Conservation (phyloP, 2,888 invertebrate species). For the Abrostola triplasia region DNA sequence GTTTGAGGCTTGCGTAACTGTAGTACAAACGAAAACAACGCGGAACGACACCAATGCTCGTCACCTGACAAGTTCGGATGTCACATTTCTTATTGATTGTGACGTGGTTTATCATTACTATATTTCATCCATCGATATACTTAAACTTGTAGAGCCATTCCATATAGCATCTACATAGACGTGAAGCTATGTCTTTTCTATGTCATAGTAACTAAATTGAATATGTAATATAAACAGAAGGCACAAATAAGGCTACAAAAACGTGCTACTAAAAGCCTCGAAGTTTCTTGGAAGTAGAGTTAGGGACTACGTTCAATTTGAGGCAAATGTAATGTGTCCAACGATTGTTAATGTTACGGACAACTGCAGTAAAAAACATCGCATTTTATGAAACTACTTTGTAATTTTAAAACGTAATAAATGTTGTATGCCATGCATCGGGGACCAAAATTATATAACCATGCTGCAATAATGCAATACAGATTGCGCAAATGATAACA, state of each 20-base stretch:
- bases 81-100: conserved; percentile 54
- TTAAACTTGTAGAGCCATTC: background rate
- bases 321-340: conserved; percentile 32
- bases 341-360: conserved; percentile 31
- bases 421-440: conserved; percentile 1
- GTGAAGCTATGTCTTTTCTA: conserved; percentile 7
- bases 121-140: conserved; percentile 18
- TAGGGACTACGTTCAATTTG: conserved; percentile 35
- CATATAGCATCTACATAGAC: conserved; percentile 1
- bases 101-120: conserved; percentile 37
- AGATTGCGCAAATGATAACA: conserved; percentile 20
- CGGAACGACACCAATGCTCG: conserved; percentile 62
- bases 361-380: conserved; percentile 13
- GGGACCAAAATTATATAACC: conserved; percentile 13
- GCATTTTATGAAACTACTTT: conserved; percentile 7
- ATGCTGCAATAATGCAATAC: conserved; percentile 13
- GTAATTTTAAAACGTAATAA: conserved; percentile 12
- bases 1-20: conserved; percentile 65
- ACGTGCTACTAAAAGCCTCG: conserved; percentile 16
- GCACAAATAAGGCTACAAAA: conserved; percentile 7
- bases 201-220: background rate
- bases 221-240: conserved; percentile 2
- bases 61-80: conserved; percentile 53
- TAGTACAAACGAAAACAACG: conserved; percentile 74
- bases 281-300: conserved; percentile 30